Conservation (phyloP, 2,797 vertebrate genomes). For the Micropoecilia bifurca region DNA sequence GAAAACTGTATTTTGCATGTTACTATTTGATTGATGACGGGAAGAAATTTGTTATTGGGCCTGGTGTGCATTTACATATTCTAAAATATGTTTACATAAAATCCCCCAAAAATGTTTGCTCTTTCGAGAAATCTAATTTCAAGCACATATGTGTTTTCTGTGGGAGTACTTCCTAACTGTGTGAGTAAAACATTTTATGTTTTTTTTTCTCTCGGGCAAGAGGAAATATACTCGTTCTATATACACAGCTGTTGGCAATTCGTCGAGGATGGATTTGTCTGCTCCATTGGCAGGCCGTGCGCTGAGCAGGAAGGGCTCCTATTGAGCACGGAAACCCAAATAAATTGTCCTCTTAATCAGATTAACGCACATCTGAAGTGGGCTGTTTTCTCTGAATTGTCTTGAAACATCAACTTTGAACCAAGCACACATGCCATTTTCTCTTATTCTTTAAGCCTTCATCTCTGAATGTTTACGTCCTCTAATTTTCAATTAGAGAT, state of each 20-base stretch:
- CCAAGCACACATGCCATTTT: slow-evolving; percentile 28
- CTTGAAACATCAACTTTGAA: slow-evolving; percentile 56
- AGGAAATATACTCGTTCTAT: slow-evolving; percentile 68
- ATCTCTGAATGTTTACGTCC: slow-evolving; percentile 19
- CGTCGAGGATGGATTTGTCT: slow-evolving; percentile 53
- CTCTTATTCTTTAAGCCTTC: slow-evolving; percentile 31
- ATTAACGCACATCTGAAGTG: slow-evolving; percentile 73
- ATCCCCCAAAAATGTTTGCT: too few species aligned
- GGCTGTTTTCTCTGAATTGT: slow-evolving; percentile 46
- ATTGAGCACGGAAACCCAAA: slow-evolving; percentile 72
- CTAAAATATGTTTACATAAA: neutral
- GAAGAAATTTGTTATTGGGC: neutral
- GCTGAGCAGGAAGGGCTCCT: slow-evolving; percentile 65
- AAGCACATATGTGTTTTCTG: neutral
- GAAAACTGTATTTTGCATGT: neutral
- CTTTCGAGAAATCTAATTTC: neutral
- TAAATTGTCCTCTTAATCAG: slow-evolving; percentile 77
- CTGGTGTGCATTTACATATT: neutral
- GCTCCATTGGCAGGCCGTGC: slow-evolving; percentile 41
- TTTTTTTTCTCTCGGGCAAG: slow-evolving; percentile 15
- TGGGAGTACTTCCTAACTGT: slow-evolving; percentile 45
- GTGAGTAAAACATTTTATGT: slow-evolving; percentile 46
- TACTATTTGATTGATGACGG: neutral
- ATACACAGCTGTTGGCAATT: slow-evolving; percentile 80
- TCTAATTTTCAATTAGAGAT: neutral